These are phyloP conservation scores for Lepidurus apus DNA, from an alignment of 1,140 invertebrate species.

Conservation along the genomic window DNA sequence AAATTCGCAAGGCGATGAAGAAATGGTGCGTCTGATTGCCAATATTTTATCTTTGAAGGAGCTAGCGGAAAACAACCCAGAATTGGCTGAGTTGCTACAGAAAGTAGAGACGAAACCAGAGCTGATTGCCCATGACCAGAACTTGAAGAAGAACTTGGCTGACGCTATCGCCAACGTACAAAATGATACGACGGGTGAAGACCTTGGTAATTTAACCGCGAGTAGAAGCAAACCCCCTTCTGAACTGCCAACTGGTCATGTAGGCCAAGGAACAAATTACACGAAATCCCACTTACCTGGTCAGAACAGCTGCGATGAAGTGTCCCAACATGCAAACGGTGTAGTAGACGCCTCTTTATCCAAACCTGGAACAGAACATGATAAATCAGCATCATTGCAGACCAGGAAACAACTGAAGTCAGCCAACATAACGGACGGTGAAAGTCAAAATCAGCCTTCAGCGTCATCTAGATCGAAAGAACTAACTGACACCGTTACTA, in stretches of 20 bases:
- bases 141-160: slow-evolving; percentile 61
- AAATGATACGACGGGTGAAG: slow-evolving; percentile 50
- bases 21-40: slow-evolving; percentile 26
- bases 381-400: too few species aligned
- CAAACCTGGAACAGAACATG: too few species aligned
- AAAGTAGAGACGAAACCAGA: slow-evolving; percentile 53
- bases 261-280: slow-evolving; percentile 6
- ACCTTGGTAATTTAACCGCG: neutral
- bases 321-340: too few species aligned
- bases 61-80: slow-evolving; percentile 54
- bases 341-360: too few species aligned
- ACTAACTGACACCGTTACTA: too few species aligned
- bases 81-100: slow-evolving; percentile 54
- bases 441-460: too few species aligned
- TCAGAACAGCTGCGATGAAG: too few species aligned
- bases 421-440: too few species aligned
- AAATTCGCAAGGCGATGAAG: slow-evolving; percentile 31
- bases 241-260: neutral
- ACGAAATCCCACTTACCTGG: slow-evolving; percentile 35
- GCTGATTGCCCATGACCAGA: slow-evolving; percentile 54
- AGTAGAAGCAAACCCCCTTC: neutral
- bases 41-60: slow-evolving; percentile 24
- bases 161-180: slow-evolving; percentile 57
- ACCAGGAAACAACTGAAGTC: too few species aligned
- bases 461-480: too few species aligned